Evolutionary conservation across 1,140 invertebrate genomes (phyloP), one percentile per base, ranked within the genome.

Genomic region (Scaptomyza hsui): DNA sequence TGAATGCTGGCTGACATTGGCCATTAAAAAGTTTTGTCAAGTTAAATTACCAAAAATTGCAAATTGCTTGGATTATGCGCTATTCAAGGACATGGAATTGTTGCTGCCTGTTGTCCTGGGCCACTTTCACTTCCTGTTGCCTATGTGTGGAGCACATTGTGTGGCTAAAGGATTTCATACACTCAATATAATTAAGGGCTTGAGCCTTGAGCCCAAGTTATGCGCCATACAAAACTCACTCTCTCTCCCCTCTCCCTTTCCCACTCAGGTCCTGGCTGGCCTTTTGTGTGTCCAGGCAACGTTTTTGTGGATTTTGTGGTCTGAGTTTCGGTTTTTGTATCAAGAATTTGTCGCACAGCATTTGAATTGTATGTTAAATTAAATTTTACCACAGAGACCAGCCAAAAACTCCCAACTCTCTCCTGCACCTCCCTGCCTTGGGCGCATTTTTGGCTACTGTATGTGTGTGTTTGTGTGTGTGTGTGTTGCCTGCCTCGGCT

Each of bases 1-100:
- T 32, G 6, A 29, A 29, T 24, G 51, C 48, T 60, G 70, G 52
- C 53, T 67, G 69, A 32, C 69, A 64, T 68, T 72, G 75, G 59
- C 73, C 69, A 88, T 89, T 89, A 83, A 73, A 89, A 89, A 89
- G 75, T 89, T 89, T 89, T 89, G 85, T 89, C 79, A 89, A 89
- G 78, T 89, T 83, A 89, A 89, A 89, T 89, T 89, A 89, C 83
- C 82, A 89, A 89, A 89, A 89, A 89, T 89, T 89, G 83, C 83
- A 89, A 89, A 89, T 89, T 89, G 83, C 83, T 89, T 77, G 83
- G 83, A 89, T 89, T 89, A 89, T 89, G 78, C 69, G 75, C 60
- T 81, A 72, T 79, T 61, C 72, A 75, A 74, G 67, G 75, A 83
- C 75, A 75, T 64, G 52, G 72, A 65, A 71, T 45, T 52, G 59